Evolutionary conservation across 2,797 vertebrate species (phyloP).

Genomic region (Cyprinella venusta): DNA sequence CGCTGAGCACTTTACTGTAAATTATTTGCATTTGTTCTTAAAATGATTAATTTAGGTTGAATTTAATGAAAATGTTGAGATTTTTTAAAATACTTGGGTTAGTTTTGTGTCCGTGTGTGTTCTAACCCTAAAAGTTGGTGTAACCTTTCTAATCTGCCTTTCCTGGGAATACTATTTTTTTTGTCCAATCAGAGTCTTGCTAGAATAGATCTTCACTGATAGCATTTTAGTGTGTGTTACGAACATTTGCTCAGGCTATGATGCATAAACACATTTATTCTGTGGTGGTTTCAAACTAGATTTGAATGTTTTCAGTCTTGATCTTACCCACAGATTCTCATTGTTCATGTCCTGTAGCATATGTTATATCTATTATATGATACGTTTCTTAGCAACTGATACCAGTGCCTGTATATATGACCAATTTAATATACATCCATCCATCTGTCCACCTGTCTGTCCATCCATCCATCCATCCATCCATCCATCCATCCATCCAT

Average conservation of each 20-base stretch:
- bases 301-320: too few relatives aligned
- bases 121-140: neutral
- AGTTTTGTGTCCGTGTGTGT: neutral
- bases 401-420: neutral
- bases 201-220: neutral
- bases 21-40: slow-evolving; percentile 5
- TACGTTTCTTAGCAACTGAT: neutral
- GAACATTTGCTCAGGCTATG: neutral
- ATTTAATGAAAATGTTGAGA: too few relatives aligned
- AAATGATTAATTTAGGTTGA: neutral
- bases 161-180: too few relatives aligned
- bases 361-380: neutral
- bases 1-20: neutral
- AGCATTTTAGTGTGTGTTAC: neutral
- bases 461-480: too few relatives aligned
- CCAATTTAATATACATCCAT: neutral
- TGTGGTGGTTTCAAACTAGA: too few relatives aligned
- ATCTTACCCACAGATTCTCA: neutral
- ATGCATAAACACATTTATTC: neutral
- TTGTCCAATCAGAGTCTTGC: neutral
- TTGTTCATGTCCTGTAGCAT: neutral
- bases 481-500: too few relatives aligned
- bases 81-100: neutral
- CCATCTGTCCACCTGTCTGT: accelerated
- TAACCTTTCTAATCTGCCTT: neutral